Percentiles rank a stretch among this genome's conserved stretches.
These are phyloP conservation scores for Copsychus sechellarum DNA, from an alignment of 2,113 vertebrate genomes.

Conservation along the genomic window DNA sequence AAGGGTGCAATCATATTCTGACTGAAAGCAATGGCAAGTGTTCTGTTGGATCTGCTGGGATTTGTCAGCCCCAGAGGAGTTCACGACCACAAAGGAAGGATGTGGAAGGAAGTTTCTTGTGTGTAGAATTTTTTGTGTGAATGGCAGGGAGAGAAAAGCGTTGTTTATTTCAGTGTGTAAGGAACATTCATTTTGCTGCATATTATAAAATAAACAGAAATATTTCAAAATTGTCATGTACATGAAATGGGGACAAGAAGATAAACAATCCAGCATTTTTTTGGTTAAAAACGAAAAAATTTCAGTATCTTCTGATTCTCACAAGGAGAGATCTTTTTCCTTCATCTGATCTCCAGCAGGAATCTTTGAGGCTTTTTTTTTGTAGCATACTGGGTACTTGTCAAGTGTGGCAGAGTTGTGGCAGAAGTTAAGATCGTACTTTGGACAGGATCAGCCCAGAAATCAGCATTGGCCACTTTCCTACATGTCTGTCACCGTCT, in stretches of 20 bases:
- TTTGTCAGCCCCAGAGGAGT: neutral
- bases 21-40: slow-evolving; percentile 35
- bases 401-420: neutral
- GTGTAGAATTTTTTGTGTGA: neutral
- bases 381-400: neutral
- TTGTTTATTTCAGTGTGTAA: neutral
- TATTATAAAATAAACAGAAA: slow-evolving; percentile 12
- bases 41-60: neutral
- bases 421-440: neutral
- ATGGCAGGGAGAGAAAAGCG: neutral
- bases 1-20: neutral
- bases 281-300: slow-evolving; percentile 17
- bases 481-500: neutral
- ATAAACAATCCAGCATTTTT: slow-evolving; percentile 8
- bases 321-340: neutral
- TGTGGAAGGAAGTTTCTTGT: slow-evolving; percentile 7
- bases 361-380: neutral
- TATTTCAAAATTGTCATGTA: neutral
- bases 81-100: slow-evolving; percentile 38
- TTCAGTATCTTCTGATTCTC: neutral
- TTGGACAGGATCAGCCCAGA: neutral
- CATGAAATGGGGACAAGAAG: neutral
- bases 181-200: neutral
- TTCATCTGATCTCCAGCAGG: neutral
- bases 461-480: neutral